Evolutionary conservation across 2,113 vertebrate genomes (phyloP), one percentile per base, ranked within the genome.

Genomic region (Romanogobio albipinnatus): DNA sequence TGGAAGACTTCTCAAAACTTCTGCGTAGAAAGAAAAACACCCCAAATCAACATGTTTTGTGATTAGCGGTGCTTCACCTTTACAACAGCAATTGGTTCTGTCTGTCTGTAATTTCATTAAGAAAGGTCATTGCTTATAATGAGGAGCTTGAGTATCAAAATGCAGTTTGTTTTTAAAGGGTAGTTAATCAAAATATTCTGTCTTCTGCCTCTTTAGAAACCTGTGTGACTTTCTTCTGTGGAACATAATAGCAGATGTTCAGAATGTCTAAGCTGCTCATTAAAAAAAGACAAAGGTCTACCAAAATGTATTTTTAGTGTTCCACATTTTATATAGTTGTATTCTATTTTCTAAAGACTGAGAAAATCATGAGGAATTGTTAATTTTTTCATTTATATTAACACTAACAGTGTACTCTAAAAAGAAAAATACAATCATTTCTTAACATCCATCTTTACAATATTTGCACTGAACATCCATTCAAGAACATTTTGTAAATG

Each of bases 1-100:
- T 95, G 92, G 88, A 92, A 96, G 92, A 22, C 9, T 7, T 22
- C 15, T 11, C 14, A 5, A 26, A 49, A 33, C 39, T 43, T 36
- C 43, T 22, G 11, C 26, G 3, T 64, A 64, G 77, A 39, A 64
- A n/a, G 58, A 49, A 45, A 62, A 26, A 62, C 17, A 22, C 4
- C 13, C 76, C 53, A 15, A 81, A 68, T 81, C 61, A 51, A 9
- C 14, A 4, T 47, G n/a, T 51, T 66, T 29, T 36, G 11, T 51
- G 45, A 81, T 66, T 49, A 47, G 43, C 59, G 19, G 43, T 51
- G 62, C 9, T 81, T 79, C 76, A 79, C 24, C 26, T 51, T 64
- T 62, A 64, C n/a, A 19, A 3, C 45, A 49, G 26, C 33, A 62
- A 66, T 14, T 68, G 45, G 7, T 33, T 81, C 5, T 15, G 51